Conservation (phyloP, 2,113 vertebrate genomes). For the Capreolus pygargus region DNA sequence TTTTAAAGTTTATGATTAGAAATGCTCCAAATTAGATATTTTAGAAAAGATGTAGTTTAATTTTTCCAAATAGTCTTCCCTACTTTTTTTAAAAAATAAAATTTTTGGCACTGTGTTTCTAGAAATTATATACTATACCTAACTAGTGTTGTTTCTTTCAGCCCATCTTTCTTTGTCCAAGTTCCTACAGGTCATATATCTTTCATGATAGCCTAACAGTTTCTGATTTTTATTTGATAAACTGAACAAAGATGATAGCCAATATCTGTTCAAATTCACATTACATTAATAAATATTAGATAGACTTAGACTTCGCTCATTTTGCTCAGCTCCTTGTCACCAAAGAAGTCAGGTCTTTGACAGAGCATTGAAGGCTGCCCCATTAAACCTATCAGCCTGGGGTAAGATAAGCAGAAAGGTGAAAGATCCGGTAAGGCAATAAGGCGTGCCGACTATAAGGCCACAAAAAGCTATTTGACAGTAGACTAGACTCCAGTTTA, state of each 20-base stretch:
- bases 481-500: not conserved
- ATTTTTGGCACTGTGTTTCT: not conserved
- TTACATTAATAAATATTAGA: not conserved
- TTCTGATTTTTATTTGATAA: not conserved
- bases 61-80: not conserved
- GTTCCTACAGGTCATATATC: not conserved
- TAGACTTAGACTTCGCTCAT: not conserved
- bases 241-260: not conserved
- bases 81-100: not conserved
- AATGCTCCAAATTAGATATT: not conserved
- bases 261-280: not conserved
- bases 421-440: not conserved
- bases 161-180: not conserved
- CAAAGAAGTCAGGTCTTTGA: not conserved
- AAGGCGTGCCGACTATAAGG: not conserved
- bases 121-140: not conserved
- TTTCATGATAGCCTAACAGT: not conserved
- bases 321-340: not conserved
- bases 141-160: not conserved
- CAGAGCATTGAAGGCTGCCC: not conserved
- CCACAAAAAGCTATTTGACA: not conserved
- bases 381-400: not conserved
- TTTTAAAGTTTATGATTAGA: not conserved
- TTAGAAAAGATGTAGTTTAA: not conserved
- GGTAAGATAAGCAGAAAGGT: not conserved